phyloP scores from a whole-genome alignment of 2,113 vertebrate species.

The Tupaia chinensis region DNA sequence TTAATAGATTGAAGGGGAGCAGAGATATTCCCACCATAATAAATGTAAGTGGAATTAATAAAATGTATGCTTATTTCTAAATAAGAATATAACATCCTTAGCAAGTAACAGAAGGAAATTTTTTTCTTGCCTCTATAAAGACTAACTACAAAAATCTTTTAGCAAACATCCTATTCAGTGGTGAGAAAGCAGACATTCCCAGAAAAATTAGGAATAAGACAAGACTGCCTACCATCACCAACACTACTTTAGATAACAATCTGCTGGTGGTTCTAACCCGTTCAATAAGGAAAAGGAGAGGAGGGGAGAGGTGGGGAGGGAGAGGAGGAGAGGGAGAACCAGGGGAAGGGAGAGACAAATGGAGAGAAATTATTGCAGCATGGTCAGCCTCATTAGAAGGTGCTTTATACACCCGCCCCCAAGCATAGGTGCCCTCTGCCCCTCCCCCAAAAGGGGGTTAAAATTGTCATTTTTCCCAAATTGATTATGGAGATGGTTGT shows the following conservation, averaged over 20 bases:
- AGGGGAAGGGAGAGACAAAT: too few relatives aligned
- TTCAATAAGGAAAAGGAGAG: neutral
- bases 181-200: conserved; percentile 3
- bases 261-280: neutral
- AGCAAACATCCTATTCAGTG: neutral
- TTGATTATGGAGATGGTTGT: neutral
- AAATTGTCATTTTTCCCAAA: neutral
- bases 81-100: neutral
- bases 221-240: neutral
- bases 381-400: too few relatives aligned
- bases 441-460: neutral
- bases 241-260: neutral
- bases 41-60: conserved; percentile 40
- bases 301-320: too few relatives aligned
- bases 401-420: too few relatives aligned
- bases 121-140: neutral
- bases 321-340: too few relatives aligned
- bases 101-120: neutral
- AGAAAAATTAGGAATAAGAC: conserved; percentile 28
- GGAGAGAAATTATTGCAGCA: too few relatives aligned
- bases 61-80: conserved; percentile 20
- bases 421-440: too few relatives aligned
- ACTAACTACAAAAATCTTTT: neutral
- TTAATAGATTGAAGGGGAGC: neutral
- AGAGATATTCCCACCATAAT: neutral